Base-by-base conservation (phyloP, 2,113 vertebrate species). In the Halichoerus grypus region DNA sequence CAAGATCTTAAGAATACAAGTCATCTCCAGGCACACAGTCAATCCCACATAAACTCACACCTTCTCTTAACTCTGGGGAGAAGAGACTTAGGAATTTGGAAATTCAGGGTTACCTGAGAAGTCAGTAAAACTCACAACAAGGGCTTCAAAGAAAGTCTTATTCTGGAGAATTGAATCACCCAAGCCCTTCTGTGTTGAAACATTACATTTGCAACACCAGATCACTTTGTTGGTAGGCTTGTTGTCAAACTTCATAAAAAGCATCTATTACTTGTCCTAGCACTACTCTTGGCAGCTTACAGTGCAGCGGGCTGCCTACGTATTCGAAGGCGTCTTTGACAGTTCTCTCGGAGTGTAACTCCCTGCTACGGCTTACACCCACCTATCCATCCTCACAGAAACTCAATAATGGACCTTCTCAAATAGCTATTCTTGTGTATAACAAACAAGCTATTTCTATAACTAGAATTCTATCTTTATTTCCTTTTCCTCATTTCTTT, bases 381-480 rank as follows among this genome's bases (percentile, higher is more conserved):
- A 39, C 22, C 26, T 79, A 28, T 39, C n/a, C 21, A 18, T 88
- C 63, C 79, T 87, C 7, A 6, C 10, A 53, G 42, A 91, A 7
- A 95, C 31, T 91, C 91, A 90, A 72, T 86, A 80, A 82, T 63
- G n/a, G 31, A 42, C 7, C 33, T 82, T 86, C 39, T 88, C 46
- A 72, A 69, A 63, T 89, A 67, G 8, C 36, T 95, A 0, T 67
- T 79, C 77, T 94, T 84, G 31, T 59, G 8, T 39, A 26, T 94
- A 86, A 53, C 69, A 74, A 79, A 31, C 19, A 55, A n/a, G 21
- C 95, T 92, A 76, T 88, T 42, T 84, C 26, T 72, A 33, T 95
- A 63, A 97, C 93, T 91, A 92, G 39, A 97, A 96, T 95, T 98
- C 26, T 97, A 1, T 97, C 39, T 39, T 91, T 65, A 71, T 57